phyloP scores from a whole-genome alignment of 1,140 invertebrate species.

The Carcinoscorpius rotundicauda region DNA sequence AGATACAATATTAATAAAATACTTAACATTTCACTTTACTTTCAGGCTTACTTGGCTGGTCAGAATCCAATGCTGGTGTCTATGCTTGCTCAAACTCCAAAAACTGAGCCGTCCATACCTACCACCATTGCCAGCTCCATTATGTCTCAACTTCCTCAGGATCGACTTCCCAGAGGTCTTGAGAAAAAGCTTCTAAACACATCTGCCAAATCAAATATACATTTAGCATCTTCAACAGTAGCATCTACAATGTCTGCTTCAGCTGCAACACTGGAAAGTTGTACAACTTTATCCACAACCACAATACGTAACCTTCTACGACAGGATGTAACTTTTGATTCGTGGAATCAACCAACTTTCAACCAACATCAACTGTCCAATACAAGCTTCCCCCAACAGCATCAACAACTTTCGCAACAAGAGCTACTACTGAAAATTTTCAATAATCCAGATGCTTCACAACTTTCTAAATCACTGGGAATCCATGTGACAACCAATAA shows the following conservation, averaged over 20 bases:
- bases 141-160: constrained; percentile 26
- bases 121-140: constrained; percentile 25
- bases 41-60: constrained; percentile 22
- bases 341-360: too few relatives aligned
- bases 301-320: too few relatives aligned
- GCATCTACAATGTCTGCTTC: constrained; percentile 24
- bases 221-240: constrained; percentile 21
- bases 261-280: constrained; percentile 9
- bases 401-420: too few relatives aligned
- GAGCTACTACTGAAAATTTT: too few relatives aligned
- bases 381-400: too few relatives aligned
- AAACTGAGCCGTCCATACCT: constrained; percentile 21
- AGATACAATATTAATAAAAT: too few relatives aligned
- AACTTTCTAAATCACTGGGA: too few relatives aligned
- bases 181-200: constrained; percentile 26
- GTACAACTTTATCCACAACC: too few relatives aligned
- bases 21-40: not conserved
- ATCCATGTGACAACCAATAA: too few relatives aligned
- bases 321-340: too few relatives aligned
- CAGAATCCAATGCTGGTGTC: constrained; percentile 28
- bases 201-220: constrained; percentile 18
- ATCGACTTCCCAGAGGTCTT: constrained; percentile 26
- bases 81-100: constrained; percentile 26
- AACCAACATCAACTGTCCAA: too few relatives aligned
- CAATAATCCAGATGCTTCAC: too few relatives aligned